A percentile compares a stretch with the other conserved stretches of the same genome.
phyloP scores from a whole-genome alignment of 2,797 vertebrate species.

The Morelia viridis region DNA sequence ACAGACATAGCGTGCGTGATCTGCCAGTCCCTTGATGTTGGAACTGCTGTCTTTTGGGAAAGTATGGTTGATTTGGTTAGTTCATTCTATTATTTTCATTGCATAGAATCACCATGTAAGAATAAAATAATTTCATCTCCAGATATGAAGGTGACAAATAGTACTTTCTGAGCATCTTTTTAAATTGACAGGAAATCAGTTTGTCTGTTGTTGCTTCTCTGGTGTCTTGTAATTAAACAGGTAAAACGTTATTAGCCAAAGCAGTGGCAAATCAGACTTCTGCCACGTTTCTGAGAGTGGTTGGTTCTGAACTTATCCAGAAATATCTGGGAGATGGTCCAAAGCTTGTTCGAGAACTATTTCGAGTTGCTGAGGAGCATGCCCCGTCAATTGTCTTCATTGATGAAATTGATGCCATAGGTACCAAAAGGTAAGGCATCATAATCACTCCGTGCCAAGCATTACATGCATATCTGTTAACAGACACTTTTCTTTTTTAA shows the following conservation, averaged over 20 bases:
- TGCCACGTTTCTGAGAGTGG: constrained; percentile 92
- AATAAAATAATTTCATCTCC: not conserved
- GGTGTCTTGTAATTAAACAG: constrained; percentile 70
- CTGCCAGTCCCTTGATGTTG: not conserved
- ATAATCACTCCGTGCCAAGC: accelerated
- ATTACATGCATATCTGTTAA: not conserved
- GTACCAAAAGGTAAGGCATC: constrained; percentile 86
- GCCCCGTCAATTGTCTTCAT: constrained; percentile 96
- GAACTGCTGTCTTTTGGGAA: not conserved
- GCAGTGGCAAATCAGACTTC: constrained; percentile 98
- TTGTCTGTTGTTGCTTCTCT: not conserved
- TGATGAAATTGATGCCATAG: constrained; percentile 95
- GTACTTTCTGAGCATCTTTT: not conserved
- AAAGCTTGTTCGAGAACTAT: constrained; percentile 92
- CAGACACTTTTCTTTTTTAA: not conserved
- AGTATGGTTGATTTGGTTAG: not conserved
- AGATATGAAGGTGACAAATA: not conserved
- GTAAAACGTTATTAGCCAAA: constrained; percentile 95
- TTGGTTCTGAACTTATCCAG: constrained; percentile 96
- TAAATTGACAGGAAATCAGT: not conserved
- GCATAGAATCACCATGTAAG: not conserved
- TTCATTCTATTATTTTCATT: not conserved
- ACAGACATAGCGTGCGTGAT: not conserved
- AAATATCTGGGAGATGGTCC: constrained; percentile 95
- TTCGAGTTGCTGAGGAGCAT: constrained; percentile 92